These are phyloP conservation scores for Pantherophis alleghaniensis DNA, from an alignment of 2,797 vertebrate species.

Conservation along the genomic window DNA sequence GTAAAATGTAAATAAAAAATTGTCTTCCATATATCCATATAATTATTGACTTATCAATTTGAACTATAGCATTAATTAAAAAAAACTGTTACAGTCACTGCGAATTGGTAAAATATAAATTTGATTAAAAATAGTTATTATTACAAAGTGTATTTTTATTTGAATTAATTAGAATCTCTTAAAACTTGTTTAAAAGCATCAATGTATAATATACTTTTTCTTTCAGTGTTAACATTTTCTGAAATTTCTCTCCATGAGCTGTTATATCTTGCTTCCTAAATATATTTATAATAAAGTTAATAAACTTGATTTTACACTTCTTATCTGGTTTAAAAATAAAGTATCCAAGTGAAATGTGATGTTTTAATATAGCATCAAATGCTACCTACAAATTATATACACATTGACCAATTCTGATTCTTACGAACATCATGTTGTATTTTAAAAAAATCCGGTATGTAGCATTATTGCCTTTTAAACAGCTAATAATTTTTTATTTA, in stretches of 20 bases:
- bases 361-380: neutral
- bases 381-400: neutral
- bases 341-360: neutral
- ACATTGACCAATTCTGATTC: neutral
- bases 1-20: neutral
- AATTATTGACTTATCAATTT: slow-evolving; percentile 55
- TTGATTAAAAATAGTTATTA: neutral
- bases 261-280: neutral
- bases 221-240: neutral
- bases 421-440: neutral
- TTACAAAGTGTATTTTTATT: slow-evolving; percentile 31
- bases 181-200: slow-evolving; percentile 57
- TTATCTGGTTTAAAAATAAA: neutral
- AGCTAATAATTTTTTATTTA: neutral
- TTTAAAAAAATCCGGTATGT: neutral
- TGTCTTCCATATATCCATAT: slow-evolving; percentile 30
- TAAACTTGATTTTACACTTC: neutral
- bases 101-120: neutral
- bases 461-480: neutral
- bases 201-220: slow-evolving; percentile 45
- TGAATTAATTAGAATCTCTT: slow-evolving; percentile 42
- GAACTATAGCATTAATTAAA: slow-evolving; percentile 45
- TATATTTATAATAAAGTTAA: neutral
- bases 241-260: neutral
- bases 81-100: neutral